Base-by-base conservation (phyloP, 2,113 vertebrate species). In the Brachyistius frenatus region DNA sequence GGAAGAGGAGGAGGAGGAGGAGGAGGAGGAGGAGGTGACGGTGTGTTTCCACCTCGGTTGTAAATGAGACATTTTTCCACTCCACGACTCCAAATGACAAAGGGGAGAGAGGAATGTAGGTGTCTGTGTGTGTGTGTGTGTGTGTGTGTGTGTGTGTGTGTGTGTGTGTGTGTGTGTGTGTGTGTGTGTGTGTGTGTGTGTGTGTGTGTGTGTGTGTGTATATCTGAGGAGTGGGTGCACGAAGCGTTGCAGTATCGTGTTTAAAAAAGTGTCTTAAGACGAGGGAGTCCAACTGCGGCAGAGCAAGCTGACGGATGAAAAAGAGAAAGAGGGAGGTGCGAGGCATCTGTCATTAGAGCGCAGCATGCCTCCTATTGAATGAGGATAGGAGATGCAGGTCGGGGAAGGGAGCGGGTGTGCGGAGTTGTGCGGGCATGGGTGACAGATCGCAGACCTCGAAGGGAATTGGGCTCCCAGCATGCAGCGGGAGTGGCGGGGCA, bases 61-160 rank as follows among this genome's bases (percentile, higher is more conserved):
- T 90, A 93, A 93, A 93, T 93, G 88, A 92, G 88, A 91, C 84
- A 73, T 91, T 87, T 86, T 80, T 57, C 71, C 6, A 65, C 79
- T 86, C 61, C 69, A 80, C 30, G 44, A 88, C 80, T 90, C 75
- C 56, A 76, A 87, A 86, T 79, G 73, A 84, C 23, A 5, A 58
- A 5, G 76, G 7, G 57, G 69, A 11, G 57, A 55, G 37, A 41
- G 49, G 37, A 10, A 50, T 33, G 16, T 46, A 33, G 58, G 80
- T 52, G 23, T 23, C 23, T 23, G 23, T 23, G 23, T 23, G 23
- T 23, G 23, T 23, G 23, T 23, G 23, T 23, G 23, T 23, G 23
- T 23, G 23, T 23, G 23, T 23, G 23, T 23, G 23, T 23, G 23
- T 23, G 23, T 23, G 23, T 23, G 23, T 23, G 23, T 23, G 23